A percentile compares a stretch with the other conserved stretches of the same genome.
Conservation (phyloP, 2,797 vertebrate species). For the Smutsia gigantea region DNA sequence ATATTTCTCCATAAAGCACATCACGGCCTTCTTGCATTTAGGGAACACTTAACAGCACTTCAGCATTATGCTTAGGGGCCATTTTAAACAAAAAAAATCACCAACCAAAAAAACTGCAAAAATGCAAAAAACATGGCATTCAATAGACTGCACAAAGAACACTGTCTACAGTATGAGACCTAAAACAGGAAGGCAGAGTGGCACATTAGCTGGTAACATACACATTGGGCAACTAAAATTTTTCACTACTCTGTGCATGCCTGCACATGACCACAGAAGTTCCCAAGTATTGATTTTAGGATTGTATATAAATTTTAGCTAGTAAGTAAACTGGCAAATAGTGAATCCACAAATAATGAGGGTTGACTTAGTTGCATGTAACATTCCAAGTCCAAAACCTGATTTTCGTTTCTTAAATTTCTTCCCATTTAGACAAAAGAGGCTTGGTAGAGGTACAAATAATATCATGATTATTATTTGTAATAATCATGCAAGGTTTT, state of each 20-base stretch:
- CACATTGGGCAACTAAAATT: background rate
- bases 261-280: background rate
- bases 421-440: background rate
- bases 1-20: background rate
- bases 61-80: background rate
- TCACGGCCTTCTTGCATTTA: background rate
- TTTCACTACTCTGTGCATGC: background rate
- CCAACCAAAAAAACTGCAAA: background rate
- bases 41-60: background rate
- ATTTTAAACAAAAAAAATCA: background rate
- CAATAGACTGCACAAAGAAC: rapidly evolving
- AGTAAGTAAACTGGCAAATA: background rate
- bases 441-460: background rate
- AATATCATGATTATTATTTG: background rate
- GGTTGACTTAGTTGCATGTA: background rate
- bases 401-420: background rate
- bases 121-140: background rate
- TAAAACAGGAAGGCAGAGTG: background rate
- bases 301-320: conserved; percentile 16
- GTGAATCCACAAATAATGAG: background rate
- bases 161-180: background rate
- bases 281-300: background rate
- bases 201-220: background rate
- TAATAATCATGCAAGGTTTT: background rate
- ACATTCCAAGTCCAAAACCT: background rate